Evolutionary conservation across 2,888 invertebrate genomes (phyloP).

Genomic region (Galerucella nymphaeae): DNA sequence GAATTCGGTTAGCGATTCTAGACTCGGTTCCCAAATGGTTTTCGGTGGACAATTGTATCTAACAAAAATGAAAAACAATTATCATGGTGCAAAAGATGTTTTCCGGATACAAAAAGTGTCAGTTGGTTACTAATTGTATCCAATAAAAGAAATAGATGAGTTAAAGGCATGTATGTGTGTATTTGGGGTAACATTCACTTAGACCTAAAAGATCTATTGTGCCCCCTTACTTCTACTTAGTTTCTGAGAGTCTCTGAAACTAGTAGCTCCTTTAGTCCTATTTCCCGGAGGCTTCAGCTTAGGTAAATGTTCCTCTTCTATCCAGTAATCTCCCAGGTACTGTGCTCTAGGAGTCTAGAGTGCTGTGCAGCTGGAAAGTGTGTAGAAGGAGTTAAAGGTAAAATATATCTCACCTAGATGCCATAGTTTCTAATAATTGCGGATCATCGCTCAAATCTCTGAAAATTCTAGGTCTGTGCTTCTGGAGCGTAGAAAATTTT

Average conservation of each 20-base stretch:
- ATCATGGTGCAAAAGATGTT: not conserved
- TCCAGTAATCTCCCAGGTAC: too few species aligned
- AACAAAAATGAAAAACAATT: not conserved
- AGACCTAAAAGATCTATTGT: too few species aligned
- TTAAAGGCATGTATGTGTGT: not conserved
- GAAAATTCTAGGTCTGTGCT: conserved; percentile 54
- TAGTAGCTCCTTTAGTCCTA: too few species aligned
- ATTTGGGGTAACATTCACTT: too few species aligned
- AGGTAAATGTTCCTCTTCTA: too few species aligned
- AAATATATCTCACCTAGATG: conserved; percentile 56
- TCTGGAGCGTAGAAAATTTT: conserved; percentile 58
- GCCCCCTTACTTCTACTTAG: too few species aligned
- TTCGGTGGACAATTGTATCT: conserved; percentile 82
- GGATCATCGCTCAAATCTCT: conserved; percentile 55
- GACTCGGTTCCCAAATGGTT: conserved; percentile 82
- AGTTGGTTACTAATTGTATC: not conserved
- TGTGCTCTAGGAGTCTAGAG: too few species aligned
- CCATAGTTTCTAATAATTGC: conserved; percentile 60
- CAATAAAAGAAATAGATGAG: not conserved
- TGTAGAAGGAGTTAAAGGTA: too few species aligned
- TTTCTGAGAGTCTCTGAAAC: too few species aligned
- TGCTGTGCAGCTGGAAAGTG: too few species aligned
- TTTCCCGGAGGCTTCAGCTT: too few species aligned
- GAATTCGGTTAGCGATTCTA: conserved; percentile 86
- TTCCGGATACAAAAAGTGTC: too few species aligned